Percentiles rank a stretch among this genome's conserved stretches.
phyloP scores from a whole-genome alignment of 2,797 vertebrate species.

The Streptopelia turtur region DNA sequence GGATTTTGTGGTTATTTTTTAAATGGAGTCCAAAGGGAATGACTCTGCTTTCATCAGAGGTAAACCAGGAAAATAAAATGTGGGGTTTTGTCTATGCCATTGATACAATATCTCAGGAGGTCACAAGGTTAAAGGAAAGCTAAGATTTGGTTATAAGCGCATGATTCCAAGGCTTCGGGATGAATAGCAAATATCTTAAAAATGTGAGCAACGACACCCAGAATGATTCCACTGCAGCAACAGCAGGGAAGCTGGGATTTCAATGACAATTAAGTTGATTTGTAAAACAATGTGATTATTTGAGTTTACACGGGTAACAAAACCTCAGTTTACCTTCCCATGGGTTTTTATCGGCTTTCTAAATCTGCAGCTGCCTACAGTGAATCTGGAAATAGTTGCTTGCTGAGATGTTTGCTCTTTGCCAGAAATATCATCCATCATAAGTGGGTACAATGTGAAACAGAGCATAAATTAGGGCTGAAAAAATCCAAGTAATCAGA shows the following conservation, averaged over 20 bases:
- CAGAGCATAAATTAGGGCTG: conserved; percentile 37
- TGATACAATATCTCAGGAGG: neutral
- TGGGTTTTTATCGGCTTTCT: conserved; percentile 23
- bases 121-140: neutral
- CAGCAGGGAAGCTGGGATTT: neutral
- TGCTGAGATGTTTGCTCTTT: conserved; percentile 10
- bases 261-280: neutral
- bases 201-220: neutral
- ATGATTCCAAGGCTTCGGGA: neutral
- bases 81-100: neutral
- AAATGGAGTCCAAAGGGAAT: neutral
- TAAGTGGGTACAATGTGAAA: neutral
- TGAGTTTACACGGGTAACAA: neutral
- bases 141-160: neutral
- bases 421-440: conserved; percentile 51
- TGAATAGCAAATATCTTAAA: neutral
- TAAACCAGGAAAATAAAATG: neutral
- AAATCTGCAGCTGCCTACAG: conserved; percentile 33
- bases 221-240: neutral
- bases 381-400: conserved; percentile 48
- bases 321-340: conserved; percentile 50
- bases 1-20: neutral
- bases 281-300: neutral
- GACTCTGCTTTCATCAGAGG: neutral
- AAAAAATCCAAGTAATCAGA: neutral